Evolutionary conservation across 2,113 vertebrate species (phyloP).

Genomic region (Trogon melanurus): DNA sequence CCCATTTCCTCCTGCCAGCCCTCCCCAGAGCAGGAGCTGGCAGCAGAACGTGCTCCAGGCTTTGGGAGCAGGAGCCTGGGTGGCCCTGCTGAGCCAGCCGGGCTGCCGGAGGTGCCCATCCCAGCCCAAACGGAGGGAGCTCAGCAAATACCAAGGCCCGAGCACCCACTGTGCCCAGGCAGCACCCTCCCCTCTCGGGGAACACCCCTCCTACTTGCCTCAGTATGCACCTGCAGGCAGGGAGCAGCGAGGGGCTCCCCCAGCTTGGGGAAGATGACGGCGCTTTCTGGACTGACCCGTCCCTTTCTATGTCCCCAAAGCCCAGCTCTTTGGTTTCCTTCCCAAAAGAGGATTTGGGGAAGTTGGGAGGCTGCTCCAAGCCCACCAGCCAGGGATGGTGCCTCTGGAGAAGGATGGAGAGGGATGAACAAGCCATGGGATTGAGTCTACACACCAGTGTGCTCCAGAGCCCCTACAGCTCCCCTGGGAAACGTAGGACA

Average conservation of each 20-base stretch:
- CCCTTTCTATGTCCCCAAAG: neutral
- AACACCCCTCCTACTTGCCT: neutral
- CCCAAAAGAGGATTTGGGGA: neutral
- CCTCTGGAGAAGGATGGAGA: neutral
- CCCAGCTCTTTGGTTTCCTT: neutral
- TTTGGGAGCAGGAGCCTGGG: neutral
- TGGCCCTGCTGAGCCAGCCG: neutral
- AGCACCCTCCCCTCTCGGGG: neutral
- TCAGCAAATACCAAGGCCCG: neutral
- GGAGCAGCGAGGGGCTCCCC: neutral
- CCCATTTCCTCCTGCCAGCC: neutral
- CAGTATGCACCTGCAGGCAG: neutral
- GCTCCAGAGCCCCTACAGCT: neutral
- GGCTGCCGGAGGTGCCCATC: neutral
- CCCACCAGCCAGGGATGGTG: neutral
- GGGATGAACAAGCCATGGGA: neutral
- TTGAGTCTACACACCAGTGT: neutral
- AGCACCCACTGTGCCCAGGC: neutral
- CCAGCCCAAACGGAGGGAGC: neutral
- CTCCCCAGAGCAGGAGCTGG: neutral
- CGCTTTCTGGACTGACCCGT: neutral
- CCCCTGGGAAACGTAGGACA: neutral
- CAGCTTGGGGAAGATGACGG: neutral
- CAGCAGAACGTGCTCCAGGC: neutral
- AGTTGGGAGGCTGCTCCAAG: neutral